Base-by-base conservation (phyloP, 2,797 vertebrate species). In the Cottoperca gobio region DNA sequence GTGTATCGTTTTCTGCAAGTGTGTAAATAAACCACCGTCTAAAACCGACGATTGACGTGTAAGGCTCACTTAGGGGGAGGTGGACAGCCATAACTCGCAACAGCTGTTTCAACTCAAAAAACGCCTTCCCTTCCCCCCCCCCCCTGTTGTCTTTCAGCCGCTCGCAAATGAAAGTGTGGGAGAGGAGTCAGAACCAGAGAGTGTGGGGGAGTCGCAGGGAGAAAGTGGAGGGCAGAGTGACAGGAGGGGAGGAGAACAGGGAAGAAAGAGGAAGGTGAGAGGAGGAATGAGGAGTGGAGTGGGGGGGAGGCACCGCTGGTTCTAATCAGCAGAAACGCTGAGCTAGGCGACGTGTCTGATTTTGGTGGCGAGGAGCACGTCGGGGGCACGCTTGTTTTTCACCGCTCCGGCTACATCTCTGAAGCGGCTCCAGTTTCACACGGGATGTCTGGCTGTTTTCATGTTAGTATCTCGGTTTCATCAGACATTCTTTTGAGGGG, bases 281-380 rank as follows among this genome's bases (percentile, higher is more conserved):
- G 63, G 39, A 81, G 80, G 72, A 85, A 70, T 70, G 82, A 81
- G 58, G 67, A 39, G 67, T 31, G 43, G 72, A 54, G 72, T 3
- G 37, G 62, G 37, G 59, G 46, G 55, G 65, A 37, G 79, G 76
- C 68, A 76, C 84, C 23, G 78, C 88, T 93, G 93, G 82, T 93
- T 94, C 79, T 87, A 92, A 94, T 94, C 93, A 94, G 76, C 72
- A 93, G 86, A 94, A 94, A 80, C 13, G 91, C 94, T 93, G 93
- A 94, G 92, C 91, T 92, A 60, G 82, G 90, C 83, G 75, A 76
- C 49, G 70, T 49, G 88, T 91, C 87, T 84, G 90, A 91, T 87
- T 90, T 72, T 87, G 86, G 90, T 53, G 87, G 91, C 91, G 86
- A 73, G 84, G 86, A 85, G 26, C 81, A 81, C 50, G 48, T 84